Conservation (phyloP, 2,888 invertebrate species). For the Drosophila hawaiiensis region DNA sequence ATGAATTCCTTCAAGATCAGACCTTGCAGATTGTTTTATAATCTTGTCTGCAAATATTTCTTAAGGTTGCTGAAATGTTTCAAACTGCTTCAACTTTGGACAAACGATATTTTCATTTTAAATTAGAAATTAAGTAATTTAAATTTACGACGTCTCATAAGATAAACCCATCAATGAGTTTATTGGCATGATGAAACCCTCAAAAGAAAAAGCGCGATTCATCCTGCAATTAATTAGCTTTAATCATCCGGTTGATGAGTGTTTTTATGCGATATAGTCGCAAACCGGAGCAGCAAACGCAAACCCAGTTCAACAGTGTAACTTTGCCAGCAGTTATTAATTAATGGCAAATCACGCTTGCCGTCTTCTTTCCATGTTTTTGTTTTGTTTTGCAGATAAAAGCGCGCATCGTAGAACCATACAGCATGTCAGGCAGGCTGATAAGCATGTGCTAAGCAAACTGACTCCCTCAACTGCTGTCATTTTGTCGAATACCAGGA, state of each 20-base stretch:
- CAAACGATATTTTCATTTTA: background rate
- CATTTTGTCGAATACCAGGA: slow-evolving; percentile 7
- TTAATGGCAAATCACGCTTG: slow-evolving; percentile 49
- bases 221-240: background rate
- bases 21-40: background rate
- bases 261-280: background rate
- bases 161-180: background rate
- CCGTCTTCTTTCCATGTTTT: slow-evolving; percentile 30
- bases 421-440: slow-evolving; percentile 9
- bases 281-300: slow-evolving; percentile 33
- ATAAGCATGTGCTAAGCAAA: slow-evolving; percentile 39
- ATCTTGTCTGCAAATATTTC: no score
- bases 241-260: background rate
- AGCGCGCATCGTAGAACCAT: background rate
- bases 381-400: slow-evolving; percentile 45
- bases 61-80: background rate
- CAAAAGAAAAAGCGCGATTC: background rate
- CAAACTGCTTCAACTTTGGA: background rate
- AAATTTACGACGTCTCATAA: background rate
- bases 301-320: slow-evolving; percentile 17
- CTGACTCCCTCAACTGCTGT: background rate
- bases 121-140: background rate
- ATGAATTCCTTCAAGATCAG: background rate
- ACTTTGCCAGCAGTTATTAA: slow-evolving; percentile 46
- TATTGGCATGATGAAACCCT: background rate